These are phyloP conservation scores for Tinea semifulvella DNA, from an alignment of 2,888 invertebrate genomes.

Conservation along the genomic window DNA sequence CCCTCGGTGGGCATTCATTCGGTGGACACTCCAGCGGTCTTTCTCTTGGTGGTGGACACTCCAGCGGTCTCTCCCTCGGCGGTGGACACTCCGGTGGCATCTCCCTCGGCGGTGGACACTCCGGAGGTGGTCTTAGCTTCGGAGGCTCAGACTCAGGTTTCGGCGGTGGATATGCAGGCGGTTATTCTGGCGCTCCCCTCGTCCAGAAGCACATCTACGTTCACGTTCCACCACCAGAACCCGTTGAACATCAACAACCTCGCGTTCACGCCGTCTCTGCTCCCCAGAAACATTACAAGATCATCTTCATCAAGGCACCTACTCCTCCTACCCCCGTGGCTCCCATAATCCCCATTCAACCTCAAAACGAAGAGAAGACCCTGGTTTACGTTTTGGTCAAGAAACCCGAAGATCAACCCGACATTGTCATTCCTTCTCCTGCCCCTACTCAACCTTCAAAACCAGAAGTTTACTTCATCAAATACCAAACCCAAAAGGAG, in stretches of 20 bases:
- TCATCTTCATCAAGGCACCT: constrained; percentile 92
- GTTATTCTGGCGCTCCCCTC: constrained; percentile 66
- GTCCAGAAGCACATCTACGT: constrained; percentile 91
- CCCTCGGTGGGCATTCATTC: constrained; percentile 23
- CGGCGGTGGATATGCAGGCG: constrained; percentile 50
- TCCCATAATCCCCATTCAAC: constrained; percentile 81
- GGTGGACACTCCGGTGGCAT: constrained; percentile 30
- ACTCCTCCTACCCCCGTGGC: constrained; percentile 83
- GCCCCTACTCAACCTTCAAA: constrained; percentile 86
- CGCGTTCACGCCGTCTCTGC: constrained; percentile 73
- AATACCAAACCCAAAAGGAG: constrained; percentile 77
- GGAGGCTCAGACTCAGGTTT: constrained; percentile 42
- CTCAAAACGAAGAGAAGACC: constrained; percentile 88
- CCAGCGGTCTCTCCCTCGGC: constrained; percentile 28
- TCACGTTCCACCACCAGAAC: constrained; percentile 89
- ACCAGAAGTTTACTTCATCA: constrained; percentile 91
- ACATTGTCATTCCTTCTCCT: constrained; percentile 79
- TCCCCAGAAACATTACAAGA: constrained; percentile 90
- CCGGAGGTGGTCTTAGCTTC: constrained; percentile 28
- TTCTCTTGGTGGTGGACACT: constrained; percentile 23
- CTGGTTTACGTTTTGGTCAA: constrained; percentile 89
- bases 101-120: constrained; percentile 22
- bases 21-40: constrained; percentile 23
- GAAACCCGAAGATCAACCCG: constrained; percentile 86
- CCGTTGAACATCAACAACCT: constrained; percentile 73